Evolutionary conservation across 2,888 invertebrate genomes (phyloP), one percentile per base, ranked within the genome.

Genomic region (Idaea dimidiata): DNA sequence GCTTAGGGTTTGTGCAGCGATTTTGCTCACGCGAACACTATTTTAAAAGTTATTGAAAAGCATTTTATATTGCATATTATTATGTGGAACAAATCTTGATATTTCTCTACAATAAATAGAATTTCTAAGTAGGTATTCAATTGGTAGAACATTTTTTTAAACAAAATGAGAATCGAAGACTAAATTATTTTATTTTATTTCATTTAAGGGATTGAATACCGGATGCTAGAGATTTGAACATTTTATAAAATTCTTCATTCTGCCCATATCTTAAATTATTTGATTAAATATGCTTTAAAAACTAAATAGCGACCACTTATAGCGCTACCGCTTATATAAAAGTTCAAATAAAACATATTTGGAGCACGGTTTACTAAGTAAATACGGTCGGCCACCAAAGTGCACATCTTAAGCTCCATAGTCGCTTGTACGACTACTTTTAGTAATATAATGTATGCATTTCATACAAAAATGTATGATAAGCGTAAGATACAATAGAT

Each of bases 91-190:
- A 43, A 10, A 43, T 43, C 43, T 43, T 43, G 43, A 43, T 43
- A 43, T 43, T 14, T 43, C 43, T 43, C 43, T 43, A 43, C 43
- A 43, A 43, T 43, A 43, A 43, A 43, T 43, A 43, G 43, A 43
- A 43, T 43, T 14, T 14, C 43, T 43, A 43, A 43, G 43, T 43
- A 43, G 43, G 14, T 43, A 43, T 43, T 43, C 14, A 43, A 43
- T 43, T 43, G 43, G 43, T 43, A 43, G 14, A 43, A 43, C 43
- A 43, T 43, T 43, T 43, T 43, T 43, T 43, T 43, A 3, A 43
- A 43, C 43, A 43, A 43, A 43, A 43, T 43, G 43, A 43, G 43
- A 43, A 43, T 43, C 43, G 43, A 43, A 43, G 43, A 43, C 43
- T 43, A 43, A 43, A 43, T 43, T 43, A 43, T 7, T 43, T 43